A percentile compares a stretch with the other conserved stretches of the same genome.
Evolutionary conservation across 1,140 invertebrate species (phyloP).

Genomic region (Drosophila micromelanica): DNA sequence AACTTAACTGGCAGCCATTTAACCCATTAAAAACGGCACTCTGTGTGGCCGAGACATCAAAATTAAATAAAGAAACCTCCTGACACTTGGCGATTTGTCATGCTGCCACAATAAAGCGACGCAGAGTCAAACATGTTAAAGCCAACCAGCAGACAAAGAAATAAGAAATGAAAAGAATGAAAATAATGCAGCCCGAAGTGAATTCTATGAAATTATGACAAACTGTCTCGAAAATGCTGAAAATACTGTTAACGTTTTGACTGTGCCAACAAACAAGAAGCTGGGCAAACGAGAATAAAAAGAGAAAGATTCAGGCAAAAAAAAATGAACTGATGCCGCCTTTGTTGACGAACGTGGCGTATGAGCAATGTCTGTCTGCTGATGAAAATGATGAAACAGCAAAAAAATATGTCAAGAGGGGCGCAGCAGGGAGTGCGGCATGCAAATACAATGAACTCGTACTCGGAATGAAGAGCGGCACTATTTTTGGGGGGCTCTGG

Average conservation of each 20-base stretch:
- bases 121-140: conserved; percentile 30
- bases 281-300: conserved; percentile 22
- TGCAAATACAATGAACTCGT: conserved; percentile 82
- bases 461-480: conserved; percentile 19
- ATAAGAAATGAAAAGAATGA: conserved; percentile 25
- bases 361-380: conserved; percentile 81
- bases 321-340: conserved; percentile 61
- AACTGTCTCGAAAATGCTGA: conserved; percentile 81
- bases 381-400: conserved; percentile 82
- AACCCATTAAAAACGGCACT: conserved; percentile 55
- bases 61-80: conserved; percentile 73
- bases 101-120: conserved; percentile 78
- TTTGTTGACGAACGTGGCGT: conserved; percentile 77
- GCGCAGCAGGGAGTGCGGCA: conserved; percentile 15
- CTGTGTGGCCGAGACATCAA: conserved; percentile 16
- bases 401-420: conserved; percentile 66
- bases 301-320: conserved; percentile 31
- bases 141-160: conserved; percentile 20
- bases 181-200: conserved; percentile 34
- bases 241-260: conserved; percentile 79
- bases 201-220: conserved; percentile 81
- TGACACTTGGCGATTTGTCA: conserved; percentile 78
- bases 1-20: conserved; percentile 47
- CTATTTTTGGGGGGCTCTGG: conserved; percentile 1
- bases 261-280: conserved; percentile 44